phyloP scores from a whole-genome alignment of 1,140 invertebrate species.

The Lepidotrigona ventralis region DNA sequence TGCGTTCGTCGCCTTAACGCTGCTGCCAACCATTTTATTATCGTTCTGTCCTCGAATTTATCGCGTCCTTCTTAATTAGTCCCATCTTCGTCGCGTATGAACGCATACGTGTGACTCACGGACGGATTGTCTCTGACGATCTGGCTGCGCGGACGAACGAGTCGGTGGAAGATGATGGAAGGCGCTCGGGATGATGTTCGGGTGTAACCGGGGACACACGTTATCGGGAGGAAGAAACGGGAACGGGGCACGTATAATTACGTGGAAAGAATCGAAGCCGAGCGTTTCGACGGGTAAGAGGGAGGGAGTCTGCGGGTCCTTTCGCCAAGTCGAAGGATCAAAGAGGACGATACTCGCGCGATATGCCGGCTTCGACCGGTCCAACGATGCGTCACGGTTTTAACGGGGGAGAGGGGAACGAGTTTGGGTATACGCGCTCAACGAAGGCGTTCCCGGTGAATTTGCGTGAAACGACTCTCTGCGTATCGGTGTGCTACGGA shows the following conservation, averaged over 20 bases:
- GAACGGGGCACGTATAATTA: conserved; percentile 67
- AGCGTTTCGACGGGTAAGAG: not conserved
- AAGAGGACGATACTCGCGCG: conserved; percentile 67
- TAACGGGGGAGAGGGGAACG: conserved; percentile 59
- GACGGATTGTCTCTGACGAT: not conserved
- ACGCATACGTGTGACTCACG: not conserved
- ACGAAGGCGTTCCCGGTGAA: conserved; percentile 68
- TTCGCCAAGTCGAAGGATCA: conserved; percentile 69
- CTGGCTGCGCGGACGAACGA: not conserved
- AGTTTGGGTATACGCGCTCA: conserved; percentile 48
- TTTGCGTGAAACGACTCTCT: conserved; percentile 77
- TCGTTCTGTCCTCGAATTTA: conserved; percentile 29
- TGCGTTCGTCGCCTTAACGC: no score
- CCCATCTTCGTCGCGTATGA: not conserved
- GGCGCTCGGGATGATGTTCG: not conserved
- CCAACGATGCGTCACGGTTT: conserved; percentile 71
- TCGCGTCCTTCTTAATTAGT: conserved; percentile 53
- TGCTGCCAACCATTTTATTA: not conserved
- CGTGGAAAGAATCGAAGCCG: conserved; percentile 68
- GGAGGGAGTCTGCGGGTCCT: conserved; percentile 49
- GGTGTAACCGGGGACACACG: not conserved
- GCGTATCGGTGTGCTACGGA: conserved; percentile 57
- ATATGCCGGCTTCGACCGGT: conserved; percentile 63
- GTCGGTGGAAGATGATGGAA: conserved; percentile 20
- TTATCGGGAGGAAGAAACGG: conserved; percentile 33